phyloP scores from a whole-genome alignment of 2,888 invertebrate species.

The Drosophila suboccidentalis region DNA sequence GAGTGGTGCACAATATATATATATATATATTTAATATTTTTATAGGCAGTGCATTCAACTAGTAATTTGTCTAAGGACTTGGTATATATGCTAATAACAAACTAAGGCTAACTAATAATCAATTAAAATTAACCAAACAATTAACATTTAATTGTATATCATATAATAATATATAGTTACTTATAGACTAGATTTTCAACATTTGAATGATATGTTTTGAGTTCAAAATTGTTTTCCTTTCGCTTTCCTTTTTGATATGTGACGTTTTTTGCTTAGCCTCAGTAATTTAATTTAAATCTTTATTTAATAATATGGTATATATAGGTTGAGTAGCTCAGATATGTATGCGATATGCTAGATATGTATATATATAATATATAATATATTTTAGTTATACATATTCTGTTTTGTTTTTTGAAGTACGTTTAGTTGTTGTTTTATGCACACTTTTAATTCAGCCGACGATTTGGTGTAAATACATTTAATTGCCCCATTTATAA shows the following conservation, averaged over 20 bases:
- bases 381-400: neutral
- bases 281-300: constrained; percentile 42
- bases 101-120: constrained; percentile 19
- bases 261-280: constrained; percentile 43
- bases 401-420: constrained; percentile 1
- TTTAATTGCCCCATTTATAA: constrained; percentile 17
- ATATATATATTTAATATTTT: constrained; percentile 8
- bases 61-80: constrained; percentile 69
- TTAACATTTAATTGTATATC: constrained; percentile 27
- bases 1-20: constrained; percentile 52
- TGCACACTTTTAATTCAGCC: constrained; percentile 82
- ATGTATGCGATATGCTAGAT: constrained; percentile 35
- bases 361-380: neutral
- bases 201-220: constrained; percentile 83
- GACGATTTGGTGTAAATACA: constrained; percentile 53
- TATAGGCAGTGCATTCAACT: constrained; percentile 76
- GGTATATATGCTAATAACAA: constrained; percentile 32
- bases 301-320: constrained; percentile 22
- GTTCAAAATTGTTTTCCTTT: constrained; percentile 79
- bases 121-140: constrained; percentile 3
- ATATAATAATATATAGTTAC: constrained; percentile 30
- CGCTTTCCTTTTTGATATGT: constrained; percentile 59
- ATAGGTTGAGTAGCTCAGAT: constrained; percentile 37
- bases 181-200: constrained; percentile 29
- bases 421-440: constrained; percentile 41